Percentiles rank a stretch among this genome's conserved stretches.
Conservation (phyloP, 2,888 invertebrate genomes). For the Bellardia pandia region DNA sequence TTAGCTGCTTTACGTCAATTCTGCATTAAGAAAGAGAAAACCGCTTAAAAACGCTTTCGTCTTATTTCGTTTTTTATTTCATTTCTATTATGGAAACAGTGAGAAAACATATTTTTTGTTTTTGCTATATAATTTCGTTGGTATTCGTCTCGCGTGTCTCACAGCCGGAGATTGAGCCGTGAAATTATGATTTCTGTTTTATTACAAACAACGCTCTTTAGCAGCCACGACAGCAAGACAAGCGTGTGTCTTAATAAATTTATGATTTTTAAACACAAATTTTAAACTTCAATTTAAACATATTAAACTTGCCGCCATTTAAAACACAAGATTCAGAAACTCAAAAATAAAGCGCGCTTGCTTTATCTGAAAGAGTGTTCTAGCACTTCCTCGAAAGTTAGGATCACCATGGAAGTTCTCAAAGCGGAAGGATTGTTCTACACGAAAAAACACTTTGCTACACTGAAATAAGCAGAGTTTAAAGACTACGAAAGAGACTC, state of each 20-base stretch:
- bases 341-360: slow-evolving; percentile 60
- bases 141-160: slow-evolving; percentile 54
- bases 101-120: slow-evolving; percentile 79
- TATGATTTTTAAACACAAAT: slow-evolving; percentile 55
- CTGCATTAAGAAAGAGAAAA: slow-evolving; percentile 95
- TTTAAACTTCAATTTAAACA: slow-evolving; percentile 12
- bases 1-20: slow-evolving; percentile 97
- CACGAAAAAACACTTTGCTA: slow-evolving; percentile 15
- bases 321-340: slow-evolving; percentile 26
- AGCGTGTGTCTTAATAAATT: slow-evolving; percentile 54
- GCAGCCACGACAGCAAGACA: slow-evolving; percentile 57
- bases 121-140: slow-evolving; percentile 73
- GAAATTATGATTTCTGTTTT: slow-evolving; percentile 73
- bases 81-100: slow-evolving; percentile 75
- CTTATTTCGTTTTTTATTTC: slow-evolving; percentile 78
- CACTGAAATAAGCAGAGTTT: background rate
- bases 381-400: slow-evolving; percentile 33
- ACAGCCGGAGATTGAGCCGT: slow-evolving; percentile 58
- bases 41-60: slow-evolving; percentile 81
- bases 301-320: slow-evolving; percentile 37
- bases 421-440: slow-evolving; percentile 15
- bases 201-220: slow-evolving; percentile 69
- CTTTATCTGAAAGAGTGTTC: slow-evolving; percentile 64
- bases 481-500: slow-evolving; percentile 35
- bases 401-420: background rate